Conservation (phyloP, 30 jellyfish, hydroid and myxozoan species). For the Aurelia aurita region DNA sequence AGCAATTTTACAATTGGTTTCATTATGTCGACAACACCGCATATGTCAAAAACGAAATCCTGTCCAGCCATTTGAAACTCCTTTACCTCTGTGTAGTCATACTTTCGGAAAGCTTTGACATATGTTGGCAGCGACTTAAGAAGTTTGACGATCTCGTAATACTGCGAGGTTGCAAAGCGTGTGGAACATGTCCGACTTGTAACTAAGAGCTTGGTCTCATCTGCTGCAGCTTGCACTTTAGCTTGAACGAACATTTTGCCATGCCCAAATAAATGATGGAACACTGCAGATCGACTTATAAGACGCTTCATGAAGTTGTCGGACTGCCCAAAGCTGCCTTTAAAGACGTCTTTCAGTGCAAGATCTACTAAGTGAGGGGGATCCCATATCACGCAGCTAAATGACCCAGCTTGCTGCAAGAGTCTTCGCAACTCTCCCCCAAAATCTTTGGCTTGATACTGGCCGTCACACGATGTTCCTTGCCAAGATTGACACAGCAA, state of each 20-base stretch:
- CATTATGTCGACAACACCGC: no score
- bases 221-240: slow-evolving; percentile 15
- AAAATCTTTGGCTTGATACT: slow-evolving; percentile 22
- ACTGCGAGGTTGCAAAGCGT: background rate
- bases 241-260: slow-evolving; percentile 32
- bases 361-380: slow-evolving; percentile 43
- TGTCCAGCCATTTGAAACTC: no score
- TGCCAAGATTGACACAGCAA: slow-evolving; percentile 16
- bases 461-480: slow-evolving; percentile 37
- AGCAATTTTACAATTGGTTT: no score
- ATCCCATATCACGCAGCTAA: slow-evolving; percentile 22
- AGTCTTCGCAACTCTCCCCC: slow-evolving; percentile 4
- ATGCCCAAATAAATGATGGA: slow-evolving; percentile 4
- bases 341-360: slow-evolving; percentile 2
- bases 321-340: background rate
- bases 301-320: background rate
- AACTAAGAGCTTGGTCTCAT: slow-evolving; percentile 6
- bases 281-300: background rate
- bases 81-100: no score
- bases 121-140: no score
- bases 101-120: no score
- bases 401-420: background rate
- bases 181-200: slow-evolving; percentile 35
- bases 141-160: no score
- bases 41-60: no score